These are phyloP conservation scores for Molorchus minor DNA, from an alignment of 2,888 invertebrate genomes.

Conservation along the genomic window DNA sequence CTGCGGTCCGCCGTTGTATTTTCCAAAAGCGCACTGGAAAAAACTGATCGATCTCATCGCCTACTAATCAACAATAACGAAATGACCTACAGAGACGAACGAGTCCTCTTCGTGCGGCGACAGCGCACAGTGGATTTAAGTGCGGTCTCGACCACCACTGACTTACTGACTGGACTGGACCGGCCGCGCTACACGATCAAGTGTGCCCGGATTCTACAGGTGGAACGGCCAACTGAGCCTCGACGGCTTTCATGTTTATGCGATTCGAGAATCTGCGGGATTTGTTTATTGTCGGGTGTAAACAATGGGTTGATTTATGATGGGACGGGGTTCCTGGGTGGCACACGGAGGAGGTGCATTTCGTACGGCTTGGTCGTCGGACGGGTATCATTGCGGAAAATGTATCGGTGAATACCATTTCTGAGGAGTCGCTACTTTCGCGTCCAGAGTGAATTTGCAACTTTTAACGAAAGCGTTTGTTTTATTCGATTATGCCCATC, in stretches of 20 bases:
- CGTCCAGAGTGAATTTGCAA: too few relatives aligned
- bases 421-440: too few relatives aligned
- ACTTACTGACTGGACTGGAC: conserved; percentile 39
- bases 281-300: conserved; percentile 38
- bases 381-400: too few relatives aligned
- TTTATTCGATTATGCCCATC: too few relatives aligned
- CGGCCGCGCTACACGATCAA: conserved; percentile 29
- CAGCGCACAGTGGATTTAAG: conserved; percentile 26
- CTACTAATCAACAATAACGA: conserved; percentile 8
- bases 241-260: conserved; percentile 27
- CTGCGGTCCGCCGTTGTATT: conserved; percentile 10
- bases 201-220: conserved; percentile 34
- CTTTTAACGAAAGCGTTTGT: too few relatives aligned
- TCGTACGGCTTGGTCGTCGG: conserved; percentile 2
- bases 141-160: conserved; percentile 32
- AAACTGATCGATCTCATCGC: conserved; percentile 10
- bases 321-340: conserved; percentile 15
- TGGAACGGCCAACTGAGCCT: conserved; percentile 26
- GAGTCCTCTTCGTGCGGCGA: conserved; percentile 19
- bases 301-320: conserved; percentile 36
- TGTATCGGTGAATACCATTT: too few relatives aligned
- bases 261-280: conserved; percentile 24
- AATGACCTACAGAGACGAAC: conserved; percentile 21
- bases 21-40: conserved; percentile 13
- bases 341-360: not conserved